Evolutionary conservation across 2,113 vertebrate species (phyloP).

Genomic region (Alouatta palliata): DNA sequence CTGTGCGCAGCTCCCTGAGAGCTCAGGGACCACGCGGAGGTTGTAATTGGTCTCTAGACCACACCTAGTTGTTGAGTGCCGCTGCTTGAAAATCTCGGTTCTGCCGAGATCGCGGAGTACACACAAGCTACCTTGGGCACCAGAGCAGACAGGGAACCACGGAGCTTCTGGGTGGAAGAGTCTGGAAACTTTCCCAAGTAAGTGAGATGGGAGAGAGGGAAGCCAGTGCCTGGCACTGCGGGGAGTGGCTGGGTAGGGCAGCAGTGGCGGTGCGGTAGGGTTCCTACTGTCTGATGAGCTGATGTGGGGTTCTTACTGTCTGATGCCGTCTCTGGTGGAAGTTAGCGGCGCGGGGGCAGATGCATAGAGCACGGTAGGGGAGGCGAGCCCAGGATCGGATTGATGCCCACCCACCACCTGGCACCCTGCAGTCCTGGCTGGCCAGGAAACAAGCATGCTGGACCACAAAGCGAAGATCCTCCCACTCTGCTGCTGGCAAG

Average conservation of each 20-base stretch:
- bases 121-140: not conserved
- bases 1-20: constrained; percentile 56
- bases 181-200: constrained; percentile 54
- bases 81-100: constrained; percentile 77
- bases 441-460: not conserved
- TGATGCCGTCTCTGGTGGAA: not conserved
- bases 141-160: not conserved
- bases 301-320: not conserved
- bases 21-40: constrained; percentile 70
- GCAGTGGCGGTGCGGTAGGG: not conserved
- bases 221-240: not conserved
- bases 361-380: not conserved
- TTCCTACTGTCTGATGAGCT: not conserved
- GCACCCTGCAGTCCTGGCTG: not conserved
- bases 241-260: not conserved
- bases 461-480: not conserved
- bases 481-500: not conserved
- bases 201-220: constrained; percentile 47
- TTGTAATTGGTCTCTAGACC: constrained; percentile 83
- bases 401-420: not conserved
- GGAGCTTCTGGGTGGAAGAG: not conserved
- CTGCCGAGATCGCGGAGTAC: not conserved
- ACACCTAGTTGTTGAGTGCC: constrained; percentile 90
- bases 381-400: not conserved
- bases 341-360: not conserved